Conservation (phyloP, 64 coral and sea anemone genomes). For the Actinia equina region DNA sequence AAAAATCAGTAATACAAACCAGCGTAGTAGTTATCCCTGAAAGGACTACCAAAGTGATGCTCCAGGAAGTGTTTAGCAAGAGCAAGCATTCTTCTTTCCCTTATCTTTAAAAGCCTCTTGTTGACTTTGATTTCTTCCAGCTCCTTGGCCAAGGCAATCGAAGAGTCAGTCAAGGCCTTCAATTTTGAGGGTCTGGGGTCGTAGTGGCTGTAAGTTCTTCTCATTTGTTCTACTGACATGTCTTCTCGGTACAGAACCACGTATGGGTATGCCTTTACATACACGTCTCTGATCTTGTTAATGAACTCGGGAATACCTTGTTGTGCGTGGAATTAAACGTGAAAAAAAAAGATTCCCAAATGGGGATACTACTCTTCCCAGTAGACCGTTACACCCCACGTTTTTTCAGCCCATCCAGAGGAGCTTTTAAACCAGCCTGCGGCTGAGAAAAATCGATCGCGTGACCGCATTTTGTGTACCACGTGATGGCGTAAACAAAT, state of each 20-base stretch:
- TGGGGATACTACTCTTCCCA: no score
- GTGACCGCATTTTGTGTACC: no score
- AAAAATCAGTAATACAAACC: neutral
- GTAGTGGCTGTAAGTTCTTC: constrained; percentile 19
- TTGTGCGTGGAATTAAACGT: neutral
- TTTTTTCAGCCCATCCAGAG: no score
- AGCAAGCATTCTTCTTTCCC: constrained; percentile 38
- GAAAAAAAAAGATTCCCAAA: no score
- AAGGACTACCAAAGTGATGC: constrained; percentile 45
- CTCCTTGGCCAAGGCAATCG: constrained; percentile 17
- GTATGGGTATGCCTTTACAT: neutral
- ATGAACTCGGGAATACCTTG: constrained; percentile 27
- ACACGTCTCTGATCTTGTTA: neutral
- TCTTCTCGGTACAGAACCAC: neutral
- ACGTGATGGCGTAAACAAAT: no score
- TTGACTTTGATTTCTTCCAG: constrained; percentile 11
- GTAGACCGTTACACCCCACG: no score
- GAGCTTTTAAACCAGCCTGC: no score
- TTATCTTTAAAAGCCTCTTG: constrained; percentile 11
- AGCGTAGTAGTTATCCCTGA: constrained; percentile 46
- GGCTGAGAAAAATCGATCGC: no score
- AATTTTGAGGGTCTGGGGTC: neutral
- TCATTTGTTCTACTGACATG: neutral
- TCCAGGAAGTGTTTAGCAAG: constrained; percentile 35
- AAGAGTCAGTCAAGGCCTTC: constrained; percentile 29